A percentile compares a stretch with the other conserved stretches of the same genome.
Conservation (phyloP, 1,140 invertebrate species). For the Neelides sp. region DNA sequence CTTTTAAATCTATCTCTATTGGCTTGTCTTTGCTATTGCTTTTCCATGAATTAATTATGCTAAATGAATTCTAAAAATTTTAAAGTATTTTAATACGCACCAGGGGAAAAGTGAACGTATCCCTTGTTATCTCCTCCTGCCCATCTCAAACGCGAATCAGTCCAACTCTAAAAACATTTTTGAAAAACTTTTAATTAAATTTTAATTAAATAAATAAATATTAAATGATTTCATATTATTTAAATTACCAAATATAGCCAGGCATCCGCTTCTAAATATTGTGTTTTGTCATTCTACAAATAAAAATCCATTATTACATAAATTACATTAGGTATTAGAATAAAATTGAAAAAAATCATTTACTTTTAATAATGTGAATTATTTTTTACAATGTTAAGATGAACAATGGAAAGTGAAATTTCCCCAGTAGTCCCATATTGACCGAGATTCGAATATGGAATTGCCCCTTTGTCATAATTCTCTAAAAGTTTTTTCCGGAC, state of each 20-base stretch:
- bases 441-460: conserved; percentile 9
- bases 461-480: conserved; percentile 19
- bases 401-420: conserved; percentile 16
- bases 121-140: conserved; percentile 4
- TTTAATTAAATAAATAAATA: neutral
- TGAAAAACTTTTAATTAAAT: neutral
- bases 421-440: conserved; percentile 16
- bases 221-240: neutral
- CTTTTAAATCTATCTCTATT: neutral
- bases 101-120: conserved; percentile 14
- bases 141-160: conserved; percentile 19
- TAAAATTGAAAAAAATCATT: neutral
- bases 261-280: conserved; percentile 22
- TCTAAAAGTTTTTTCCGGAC: conserved; percentile 16
- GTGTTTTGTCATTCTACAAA: conserved; percentile 21
- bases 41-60: too few relatives aligned
- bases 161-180: conserved; percentile 15
- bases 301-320: neutral
- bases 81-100: neutral
- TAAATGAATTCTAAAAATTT: too few relatives aligned
- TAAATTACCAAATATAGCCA: conserved; percentile 24
- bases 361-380: neutral
- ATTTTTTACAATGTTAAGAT: conserved; percentile 24
- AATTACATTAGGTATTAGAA: too few relatives aligned
- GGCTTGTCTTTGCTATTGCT: too few relatives aligned